Conservation (phyloP, 2,888 invertebrate genomes). For the Pasiphila rectangulata region DNA sequence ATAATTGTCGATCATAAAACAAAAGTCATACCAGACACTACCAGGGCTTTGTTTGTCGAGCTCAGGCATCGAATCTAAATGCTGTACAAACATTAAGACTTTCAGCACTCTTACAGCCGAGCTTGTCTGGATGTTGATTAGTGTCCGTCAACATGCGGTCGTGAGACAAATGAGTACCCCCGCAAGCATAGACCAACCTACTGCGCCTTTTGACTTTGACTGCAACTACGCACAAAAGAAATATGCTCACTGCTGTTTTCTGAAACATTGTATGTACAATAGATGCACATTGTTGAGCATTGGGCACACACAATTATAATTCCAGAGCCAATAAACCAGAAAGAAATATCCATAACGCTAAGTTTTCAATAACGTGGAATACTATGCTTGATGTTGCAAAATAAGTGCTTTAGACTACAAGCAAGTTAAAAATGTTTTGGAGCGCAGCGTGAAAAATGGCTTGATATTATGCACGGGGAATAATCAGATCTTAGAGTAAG, state of each 20-base stretch:
- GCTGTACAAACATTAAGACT: neutral
- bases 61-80: neutral
- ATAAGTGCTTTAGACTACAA: too few relatives aligned
- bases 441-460: slow-evolving; percentile 1
- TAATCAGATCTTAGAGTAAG: slow-evolving; percentile 12
- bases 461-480: slow-evolving; percentile 4
- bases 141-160: slow-evolving; percentile 44
- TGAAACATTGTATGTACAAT: slow-evolving; percentile 1
- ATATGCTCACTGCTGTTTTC: slow-evolving; percentile 37
- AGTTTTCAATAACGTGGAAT: neutral
- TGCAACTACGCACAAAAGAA: slow-evolving; percentile 53
- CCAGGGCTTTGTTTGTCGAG: too few relatives aligned
- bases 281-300: slow-evolving; percentile 3
- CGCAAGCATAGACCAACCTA: slow-evolving; percentile 21
- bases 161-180: slow-evolving; percentile 45
- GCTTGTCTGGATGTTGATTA: slow-evolving; percentile 42
- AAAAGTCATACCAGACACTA: neutral
- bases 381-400: too few relatives aligned
- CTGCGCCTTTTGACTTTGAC: slow-evolving; percentile 37
- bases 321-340: slow-evolving; percentile 5
- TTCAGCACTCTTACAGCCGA: slow-evolving; percentile 3
- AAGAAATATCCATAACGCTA: slow-evolving; percentile 6
- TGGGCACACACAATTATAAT: slow-evolving; percentile 3
- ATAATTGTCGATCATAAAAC: slow-evolving; percentile 1
- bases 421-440: too few relatives aligned